Evolutionary conservation across 1,140 invertebrate species (phyloP), one percentile per base, ranked within the genome.

Genomic region (Lepidurus couesii): DNA sequence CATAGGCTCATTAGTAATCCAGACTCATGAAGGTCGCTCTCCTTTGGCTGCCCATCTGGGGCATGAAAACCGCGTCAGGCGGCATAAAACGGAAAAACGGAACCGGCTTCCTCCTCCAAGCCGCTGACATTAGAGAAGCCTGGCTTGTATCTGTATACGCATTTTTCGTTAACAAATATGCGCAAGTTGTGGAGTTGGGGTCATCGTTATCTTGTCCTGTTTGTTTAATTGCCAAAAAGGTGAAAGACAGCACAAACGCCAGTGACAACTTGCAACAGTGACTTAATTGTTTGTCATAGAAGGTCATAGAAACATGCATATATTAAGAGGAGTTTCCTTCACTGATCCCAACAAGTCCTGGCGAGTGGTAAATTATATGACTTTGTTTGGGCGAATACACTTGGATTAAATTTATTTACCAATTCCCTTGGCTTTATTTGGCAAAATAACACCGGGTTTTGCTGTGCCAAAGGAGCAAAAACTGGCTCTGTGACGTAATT

Each of bases 11-110:
- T 65, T 65, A 65, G 53, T 65, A 65, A 65, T 65, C 53, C 53
- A 65, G 53, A 65, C 53, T 65, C 53, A 65, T 65, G 53, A 65
- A 65, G 53, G 53, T 65, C 53, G 53, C 53, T 65, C 53, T 65
- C 53, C 53, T 65, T 65, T 65, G 53, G 53, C 21, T 65, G 53
- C 53, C 53, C 53, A 65, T 65, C 53, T 65, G 53, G 53, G 53
- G 53, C 53, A 65, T 65, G 53, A 65, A 0, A 65, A 65, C 53
- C 53, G 53, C 53, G 53, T 65, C n/a, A 65, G 53, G 53, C 53
- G 53, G 53, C 21, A 65, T 65, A 9, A 65, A n/a, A 11, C 53
- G 16, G 53, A 65, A 16, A 21, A 65, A 65, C 13, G 53, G 53
- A 65, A 65, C 53, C 53, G 53, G 53, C 53, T 65, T 65, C 53